phyloP scores from a whole-genome alignment of 2,888 invertebrate species.

The Nephrotoma flavescens region DNA sequence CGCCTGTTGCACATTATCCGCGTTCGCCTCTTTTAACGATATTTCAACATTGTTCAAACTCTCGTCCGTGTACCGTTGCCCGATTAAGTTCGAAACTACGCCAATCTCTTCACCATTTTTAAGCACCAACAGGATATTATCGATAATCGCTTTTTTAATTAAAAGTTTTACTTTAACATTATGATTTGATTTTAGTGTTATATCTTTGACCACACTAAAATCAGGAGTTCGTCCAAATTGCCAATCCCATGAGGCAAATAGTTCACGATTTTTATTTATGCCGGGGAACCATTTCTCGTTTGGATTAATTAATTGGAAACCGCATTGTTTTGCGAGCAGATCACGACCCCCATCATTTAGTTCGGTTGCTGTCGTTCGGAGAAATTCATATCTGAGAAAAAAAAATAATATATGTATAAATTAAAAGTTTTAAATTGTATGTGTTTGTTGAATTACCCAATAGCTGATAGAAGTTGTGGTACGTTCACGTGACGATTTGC shows the following conservation, averaged over 20 bases:
- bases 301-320: slow-evolving; percentile 75
- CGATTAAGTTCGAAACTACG: slow-evolving; percentile 27
- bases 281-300: slow-evolving; percentile 82
- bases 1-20: slow-evolving; percentile 31
- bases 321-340: slow-evolving; percentile 58
- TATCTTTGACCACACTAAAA: slow-evolving; percentile 46
- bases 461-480: slow-evolving; percentile 56
- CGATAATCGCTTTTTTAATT: slow-evolving; percentile 31
- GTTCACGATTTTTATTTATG: slow-evolving; percentile 49
- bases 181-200: slow-evolving; percentile 33
- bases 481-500: slow-evolving; percentile 55
- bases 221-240: slow-evolving; percentile 74
- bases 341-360: slow-evolving; percentile 57
- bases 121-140: slow-evolving; percentile 24
- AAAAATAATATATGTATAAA: background rate
- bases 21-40: slow-evolving; percentile 29
- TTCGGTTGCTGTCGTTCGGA: slow-evolving; percentile 53
- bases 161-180: slow-evolving; percentile 43
- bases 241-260: slow-evolving; percentile 76
- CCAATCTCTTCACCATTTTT: slow-evolving; percentile 27
- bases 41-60: slow-evolving; percentile 26
- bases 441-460: slow-evolving; percentile 37
- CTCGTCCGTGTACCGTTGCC: slow-evolving; percentile 27
- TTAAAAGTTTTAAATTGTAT: background rate
- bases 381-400: slow-evolving; percentile 47